phyloP scores from a whole-genome alignment of 2,888 invertebrate genomes.

The Dicyrtoma fusca region DNA sequence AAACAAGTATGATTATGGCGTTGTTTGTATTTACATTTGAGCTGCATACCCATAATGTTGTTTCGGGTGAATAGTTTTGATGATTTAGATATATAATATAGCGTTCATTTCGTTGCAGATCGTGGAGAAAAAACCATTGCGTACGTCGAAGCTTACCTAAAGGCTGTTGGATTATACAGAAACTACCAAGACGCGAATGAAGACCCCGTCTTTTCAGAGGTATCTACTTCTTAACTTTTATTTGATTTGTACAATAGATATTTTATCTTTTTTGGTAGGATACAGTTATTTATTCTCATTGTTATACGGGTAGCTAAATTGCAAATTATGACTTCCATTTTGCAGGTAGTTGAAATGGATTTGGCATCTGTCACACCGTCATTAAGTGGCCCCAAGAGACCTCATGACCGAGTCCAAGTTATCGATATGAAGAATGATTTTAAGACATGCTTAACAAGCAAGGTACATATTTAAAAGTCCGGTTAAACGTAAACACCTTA shows the following conservation, averaged over 20 bases:
- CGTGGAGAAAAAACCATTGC: constrained; percentile 76
- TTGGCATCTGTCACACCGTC: constrained; percentile 87
- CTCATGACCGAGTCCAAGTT: constrained; percentile 93
- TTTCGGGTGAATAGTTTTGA: too few relatives aligned
- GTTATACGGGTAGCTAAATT: neutral
- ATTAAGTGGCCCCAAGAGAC: constrained; percentile 93
- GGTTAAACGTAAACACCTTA: too few relatives aligned
- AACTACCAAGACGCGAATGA: constrained; percentile 74
- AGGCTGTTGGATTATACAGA: constrained; percentile 78
- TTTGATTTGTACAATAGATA: neutral
- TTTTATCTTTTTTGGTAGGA: neutral
- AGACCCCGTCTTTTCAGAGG: constrained; percentile 81
- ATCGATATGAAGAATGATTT: constrained; percentile 90
- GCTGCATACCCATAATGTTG: too few relatives aligned
- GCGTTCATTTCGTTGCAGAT: constrained; percentile 64
- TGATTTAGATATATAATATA: constrained; percentile 2
- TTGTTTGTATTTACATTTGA: neutral
- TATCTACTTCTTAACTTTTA: constrained; percentile 45
- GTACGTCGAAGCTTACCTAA: constrained; percentile 79
- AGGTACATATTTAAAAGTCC: too few relatives aligned
- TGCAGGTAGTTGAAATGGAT: constrained; percentile 80
- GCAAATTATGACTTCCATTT: neutral
- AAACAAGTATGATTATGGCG: constrained; percentile 69
- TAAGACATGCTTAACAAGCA: constrained; percentile 77
- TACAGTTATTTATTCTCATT: neutral